These are phyloP conservation scores for Papilio helenus DNA, from an alignment of 1,140 invertebrate genomes.

Conservation along the genomic window DNA sequence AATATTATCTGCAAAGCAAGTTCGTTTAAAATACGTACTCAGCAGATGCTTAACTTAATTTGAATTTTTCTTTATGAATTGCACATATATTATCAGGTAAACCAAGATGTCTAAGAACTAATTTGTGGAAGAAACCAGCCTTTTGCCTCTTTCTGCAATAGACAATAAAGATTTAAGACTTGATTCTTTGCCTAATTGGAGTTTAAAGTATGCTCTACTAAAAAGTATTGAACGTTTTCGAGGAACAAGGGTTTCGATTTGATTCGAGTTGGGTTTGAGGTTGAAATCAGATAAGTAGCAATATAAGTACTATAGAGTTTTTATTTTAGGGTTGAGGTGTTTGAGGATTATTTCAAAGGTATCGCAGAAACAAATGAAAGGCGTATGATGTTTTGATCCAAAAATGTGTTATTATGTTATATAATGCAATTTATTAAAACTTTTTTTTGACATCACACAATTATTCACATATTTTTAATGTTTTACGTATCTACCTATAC, in stretches of 20 bases:
- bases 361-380: slow-evolving; percentile 43
- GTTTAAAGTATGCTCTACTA: too few relatives aligned
- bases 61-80: too few relatives aligned
- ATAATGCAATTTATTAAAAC: slow-evolving; percentile 74
- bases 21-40: too few relatives aligned
- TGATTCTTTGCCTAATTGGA: too few relatives aligned
- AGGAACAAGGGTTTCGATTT: not conserved
- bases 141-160: too few relatives aligned
- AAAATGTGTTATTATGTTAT: slow-evolving; percentile 74
- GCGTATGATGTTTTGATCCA: slow-evolving; percentile 59
- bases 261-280: not conserved
- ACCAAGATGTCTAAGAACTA: too few relatives aligned
- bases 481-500: slow-evolving; percentile 57
- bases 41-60: too few relatives aligned
- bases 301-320: not conserved
- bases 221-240: too few relatives aligned
- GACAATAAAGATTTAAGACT: too few relatives aligned
- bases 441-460: slow-evolving; percentile 76
- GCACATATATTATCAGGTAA: too few relatives aligned
- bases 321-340: not conserved
- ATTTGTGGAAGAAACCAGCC: too few relatives aligned
- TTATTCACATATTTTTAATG: slow-evolving; percentile 74
- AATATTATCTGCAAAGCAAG: too few relatives aligned
- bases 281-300: not conserved
- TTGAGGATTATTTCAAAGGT: not conserved